These are phyloP conservation scores for Apamea crenata DNA, from an alignment of 2,888 invertebrate genomes.

Conservation along the genomic window DNA sequence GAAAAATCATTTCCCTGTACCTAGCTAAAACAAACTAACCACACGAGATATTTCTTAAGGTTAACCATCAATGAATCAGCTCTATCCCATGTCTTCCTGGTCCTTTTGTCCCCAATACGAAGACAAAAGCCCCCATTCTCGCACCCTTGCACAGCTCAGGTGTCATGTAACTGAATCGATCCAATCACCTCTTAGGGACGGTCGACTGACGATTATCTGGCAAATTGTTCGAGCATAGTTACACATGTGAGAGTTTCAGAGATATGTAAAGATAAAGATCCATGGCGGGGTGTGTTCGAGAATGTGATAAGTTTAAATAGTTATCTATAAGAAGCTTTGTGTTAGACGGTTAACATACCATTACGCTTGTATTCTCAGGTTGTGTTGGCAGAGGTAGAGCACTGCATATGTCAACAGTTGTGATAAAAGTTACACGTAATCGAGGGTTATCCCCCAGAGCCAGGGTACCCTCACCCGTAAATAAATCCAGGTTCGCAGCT, in stretches of 20 bases:
- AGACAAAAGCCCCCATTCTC: constrained; percentile 25
- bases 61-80: constrained; percentile 1
- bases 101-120: constrained; percentile 22
- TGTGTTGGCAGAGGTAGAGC: background rate
- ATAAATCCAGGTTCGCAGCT: background rate
- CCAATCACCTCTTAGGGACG: constrained; percentile 40
- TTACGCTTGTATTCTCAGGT: background rate
- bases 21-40: background rate
- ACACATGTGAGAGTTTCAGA: background rate
- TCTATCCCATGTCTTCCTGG: constrained; percentile 4
- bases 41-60: background rate
- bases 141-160: constrained; percentile 23
- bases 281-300: background rate
- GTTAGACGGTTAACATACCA: background rate
- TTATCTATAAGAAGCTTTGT: background rate
- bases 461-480: background rate
- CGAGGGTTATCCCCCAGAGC: background rate
- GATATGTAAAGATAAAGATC: constrained; percentile 6
- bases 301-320: background rate
- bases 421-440: background rate
- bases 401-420: background rate
- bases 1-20: background rate
- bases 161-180: constrained; percentile 46
- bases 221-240: constrained; percentile 29
- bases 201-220: constrained; percentile 33